These are phyloP conservation scores for Malachius bipustulatus DNA, from an alignment of 2,888 invertebrate genomes.

Conservation along the genomic window DNA sequence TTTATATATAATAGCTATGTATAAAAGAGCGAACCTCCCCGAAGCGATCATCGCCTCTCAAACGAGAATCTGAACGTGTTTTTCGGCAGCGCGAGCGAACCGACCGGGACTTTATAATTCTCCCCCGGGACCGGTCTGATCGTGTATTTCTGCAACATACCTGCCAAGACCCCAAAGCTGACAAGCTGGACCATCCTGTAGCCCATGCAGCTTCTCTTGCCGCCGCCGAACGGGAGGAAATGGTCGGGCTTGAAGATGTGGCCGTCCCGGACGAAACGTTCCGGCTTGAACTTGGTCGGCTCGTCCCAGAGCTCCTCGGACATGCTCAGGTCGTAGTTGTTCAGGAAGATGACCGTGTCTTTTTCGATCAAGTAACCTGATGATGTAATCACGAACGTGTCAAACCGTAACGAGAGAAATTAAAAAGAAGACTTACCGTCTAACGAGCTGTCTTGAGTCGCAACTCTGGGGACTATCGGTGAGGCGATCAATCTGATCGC, in stretches of 20 bases:
- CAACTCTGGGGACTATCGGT: constrained; percentile 83
- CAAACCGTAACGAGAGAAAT: too few relatives aligned
- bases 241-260: constrained; percentile 48
- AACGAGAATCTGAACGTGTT: constrained; percentile 42
- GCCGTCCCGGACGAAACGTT: constrained; percentile 50
- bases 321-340: constrained; percentile 70
- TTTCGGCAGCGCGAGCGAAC: constrained; percentile 43
- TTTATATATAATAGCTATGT: too few relatives aligned
- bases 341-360: constrained; percentile 72
- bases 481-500: constrained; percentile 69
- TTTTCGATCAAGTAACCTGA: constrained; percentile 58
- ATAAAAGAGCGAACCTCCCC: too few relatives aligned
- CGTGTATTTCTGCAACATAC: constrained; percentile 54
- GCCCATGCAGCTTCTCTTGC: constrained; percentile 77
- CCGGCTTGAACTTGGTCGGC: constrained; percentile 61
- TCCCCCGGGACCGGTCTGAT: constrained; percentile 38
- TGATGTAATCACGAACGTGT: constrained; percentile 1
- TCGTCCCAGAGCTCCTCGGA: constrained; percentile 61
- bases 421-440: too few relatives aligned
- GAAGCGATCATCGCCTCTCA: constrained; percentile 33
- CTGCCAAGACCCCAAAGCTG: constrained; percentile 60
- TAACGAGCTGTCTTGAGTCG: constrained; percentile 38
- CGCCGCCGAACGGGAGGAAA: constrained; percentile 77
- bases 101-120: constrained; percentile 42
- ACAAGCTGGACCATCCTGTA: constrained; percentile 68